phyloP scores from a whole-genome alignment of 2,797 vertebrate species.

The Pitangus sulphuratus region DNA sequence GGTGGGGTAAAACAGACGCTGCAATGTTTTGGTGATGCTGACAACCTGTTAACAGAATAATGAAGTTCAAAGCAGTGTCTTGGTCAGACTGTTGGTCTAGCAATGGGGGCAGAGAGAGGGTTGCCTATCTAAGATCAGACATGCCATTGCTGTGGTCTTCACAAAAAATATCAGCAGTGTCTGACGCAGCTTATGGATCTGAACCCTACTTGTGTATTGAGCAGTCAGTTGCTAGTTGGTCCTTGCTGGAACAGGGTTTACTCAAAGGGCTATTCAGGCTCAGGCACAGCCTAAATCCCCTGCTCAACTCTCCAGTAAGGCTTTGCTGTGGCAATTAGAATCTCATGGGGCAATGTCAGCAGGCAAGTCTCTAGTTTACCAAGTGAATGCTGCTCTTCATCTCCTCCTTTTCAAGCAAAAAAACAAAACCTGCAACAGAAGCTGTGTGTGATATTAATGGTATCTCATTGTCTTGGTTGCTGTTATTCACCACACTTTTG shows the following conservation, averaged over 20 bases:
- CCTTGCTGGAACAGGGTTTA: neutral
- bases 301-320: neutral
- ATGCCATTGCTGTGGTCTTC: fast-evolving
- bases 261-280: neutral
- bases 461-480: neutral
- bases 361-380: neutral
- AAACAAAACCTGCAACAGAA: neutral
- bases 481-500: neutral
- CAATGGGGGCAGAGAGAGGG: neutral
- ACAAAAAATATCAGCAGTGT: neutral
- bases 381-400: neutral
- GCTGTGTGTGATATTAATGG: neutral
- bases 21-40: neutral
- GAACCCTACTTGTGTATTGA: neutral
- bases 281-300: neutral
- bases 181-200: neutral
- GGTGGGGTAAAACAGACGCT: neutral
- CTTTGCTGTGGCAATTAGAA: neutral
- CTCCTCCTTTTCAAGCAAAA: neutral
- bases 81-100: neutral
- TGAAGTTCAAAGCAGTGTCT: fast-evolving
- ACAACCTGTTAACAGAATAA: neutral
- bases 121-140: neutral
- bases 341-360: neutral
- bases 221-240: neutral